phyloP scores from a whole-genome alignment of 2,888 invertebrate genomes.

The Polydesmus complanatus region DNA sequence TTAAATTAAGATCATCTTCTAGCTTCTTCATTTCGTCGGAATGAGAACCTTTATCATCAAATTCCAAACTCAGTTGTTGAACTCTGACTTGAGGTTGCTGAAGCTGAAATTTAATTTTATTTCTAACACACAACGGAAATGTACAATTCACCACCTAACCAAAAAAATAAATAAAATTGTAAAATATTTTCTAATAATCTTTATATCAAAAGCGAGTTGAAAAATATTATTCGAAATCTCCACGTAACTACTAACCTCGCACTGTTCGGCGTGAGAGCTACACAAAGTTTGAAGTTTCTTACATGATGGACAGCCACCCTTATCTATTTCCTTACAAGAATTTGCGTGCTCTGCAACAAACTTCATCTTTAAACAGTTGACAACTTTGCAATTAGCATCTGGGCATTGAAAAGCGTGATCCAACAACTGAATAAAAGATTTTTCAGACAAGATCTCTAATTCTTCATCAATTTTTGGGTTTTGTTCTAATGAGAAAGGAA shows the following conservation, averaged over 20 bases:
- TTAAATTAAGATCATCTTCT: constrained; percentile 83
- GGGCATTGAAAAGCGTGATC: constrained; percentile 95
- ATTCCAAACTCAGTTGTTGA: constrained; percentile 88
- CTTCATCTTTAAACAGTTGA: constrained; percentile 99
- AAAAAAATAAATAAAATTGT: background rate
- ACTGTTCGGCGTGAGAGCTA: constrained; percentile 98
- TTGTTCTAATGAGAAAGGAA: constrained; percentile 69
- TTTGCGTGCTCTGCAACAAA: constrained; percentile 96
- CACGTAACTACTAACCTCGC: constrained; percentile 39
- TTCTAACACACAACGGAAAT: constrained; percentile 97
- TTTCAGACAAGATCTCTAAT: constrained; percentile 75
- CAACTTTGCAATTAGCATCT: constrained; percentile 94
- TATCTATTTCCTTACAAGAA: constrained; percentile 86
- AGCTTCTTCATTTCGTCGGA: constrained; percentile 95
- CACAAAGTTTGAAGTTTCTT: constrained; percentile 97
- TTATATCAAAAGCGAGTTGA: too few species aligned
- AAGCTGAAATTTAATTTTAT: constrained; percentile 93
- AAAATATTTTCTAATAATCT: background rate
- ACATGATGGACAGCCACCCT: constrained; percentile 95
- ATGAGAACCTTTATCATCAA: constrained; percentile 87
- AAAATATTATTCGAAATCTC: too few species aligned
- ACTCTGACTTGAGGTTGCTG: constrained; percentile 89
- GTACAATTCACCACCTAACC: constrained; percentile 73
- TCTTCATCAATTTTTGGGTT: constrained; percentile 78
- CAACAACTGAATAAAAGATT: constrained; percentile 82